These are phyloP conservation scores for Taxidea taxus DNA, from an alignment of 2,113 vertebrate species.

Conservation along the genomic window DNA sequence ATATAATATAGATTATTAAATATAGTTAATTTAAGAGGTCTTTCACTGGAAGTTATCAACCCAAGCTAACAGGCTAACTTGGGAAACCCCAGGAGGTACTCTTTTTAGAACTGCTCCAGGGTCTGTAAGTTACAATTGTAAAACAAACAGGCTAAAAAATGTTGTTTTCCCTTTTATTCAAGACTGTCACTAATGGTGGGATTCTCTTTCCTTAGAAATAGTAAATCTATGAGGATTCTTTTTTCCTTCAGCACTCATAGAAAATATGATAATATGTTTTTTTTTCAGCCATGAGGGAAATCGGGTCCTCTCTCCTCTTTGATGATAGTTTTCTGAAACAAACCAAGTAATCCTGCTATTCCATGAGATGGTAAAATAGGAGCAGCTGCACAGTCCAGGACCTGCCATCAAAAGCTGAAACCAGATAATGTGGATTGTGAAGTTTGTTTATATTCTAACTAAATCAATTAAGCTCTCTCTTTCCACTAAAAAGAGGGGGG, in stretches of 20 bases:
- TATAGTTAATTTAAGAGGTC: background rate
- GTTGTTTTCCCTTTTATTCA: background rate
- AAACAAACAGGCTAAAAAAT: background rate
- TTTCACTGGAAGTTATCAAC: background rate
- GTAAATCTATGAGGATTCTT: background rate
- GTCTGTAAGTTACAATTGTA: background rate
- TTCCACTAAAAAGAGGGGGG: background rate
- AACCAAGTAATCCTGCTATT: background rate
- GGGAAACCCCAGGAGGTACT: background rate
- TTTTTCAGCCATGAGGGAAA: conserved; percentile 12
- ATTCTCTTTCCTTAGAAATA: background rate
- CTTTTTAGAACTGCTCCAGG: background rate
- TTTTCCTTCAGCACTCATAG: background rate
- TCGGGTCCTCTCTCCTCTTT: background rate
- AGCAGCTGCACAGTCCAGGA: background rate
- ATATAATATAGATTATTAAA: no score
- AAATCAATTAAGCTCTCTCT: background rate
- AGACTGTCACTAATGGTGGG: background rate
- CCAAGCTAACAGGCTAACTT: background rate
- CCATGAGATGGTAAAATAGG: background rate
- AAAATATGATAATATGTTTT: background rate
- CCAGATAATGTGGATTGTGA: background rate
- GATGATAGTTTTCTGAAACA: background rate
- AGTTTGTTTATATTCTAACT: background rate
- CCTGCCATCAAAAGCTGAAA: background rate